Evolutionary conservation across 2,113 vertebrate species (phyloP), one percentile per base, ranked within the genome.

Genomic region (Hirundichthys speculiger): DNA sequence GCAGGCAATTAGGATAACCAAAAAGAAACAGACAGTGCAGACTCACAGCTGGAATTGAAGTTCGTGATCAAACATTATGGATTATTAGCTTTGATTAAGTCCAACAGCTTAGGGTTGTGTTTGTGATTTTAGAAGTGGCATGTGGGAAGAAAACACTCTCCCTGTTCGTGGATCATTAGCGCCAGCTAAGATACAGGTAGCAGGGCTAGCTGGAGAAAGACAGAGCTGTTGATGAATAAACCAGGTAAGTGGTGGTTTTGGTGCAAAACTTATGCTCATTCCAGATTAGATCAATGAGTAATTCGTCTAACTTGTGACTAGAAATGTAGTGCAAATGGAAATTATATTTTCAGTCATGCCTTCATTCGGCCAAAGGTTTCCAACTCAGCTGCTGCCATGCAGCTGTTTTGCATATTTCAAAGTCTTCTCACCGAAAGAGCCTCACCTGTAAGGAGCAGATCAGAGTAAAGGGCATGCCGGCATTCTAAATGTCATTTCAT

Each of bases 401-500:
- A 20, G 64, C 55, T 64, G 54, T 60, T 80, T 81, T 77, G 78
- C 70, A 77, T 84, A 71, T 75, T 61, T 46, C 53, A 60, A 59
- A 66, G 25, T 53, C 50, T 71, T 73, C 69, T 80, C 40, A 59
- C 56, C 69, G 53, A 27, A 41, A 55, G 56, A 62, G 20, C 73
- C 57, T 74, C 66, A 79, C 71, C 46, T 72, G 42, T 82, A 83
- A 87, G 79, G 79, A 85, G 55, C 12, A 52, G 40, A 79, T 40
- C 57, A 57, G 62, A 72, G 49, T 55, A 78, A 81, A 87, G 75
- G 81, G 52, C 79, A 84, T 75, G 16, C 25, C 12, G 51, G 51
- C 27, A 59, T 75, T 81, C 60, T 76, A 85, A 88, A 88, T 83
- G 79, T 75, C 76, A 88, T 81, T 83, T 61, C 65, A 81, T 76